A percentile compares a stretch with the other conserved stretches of the same genome.
phyloP scores from a whole-genome alignment of 2,113 vertebrate genomes.

The Antechinus flavipes region DNA sequence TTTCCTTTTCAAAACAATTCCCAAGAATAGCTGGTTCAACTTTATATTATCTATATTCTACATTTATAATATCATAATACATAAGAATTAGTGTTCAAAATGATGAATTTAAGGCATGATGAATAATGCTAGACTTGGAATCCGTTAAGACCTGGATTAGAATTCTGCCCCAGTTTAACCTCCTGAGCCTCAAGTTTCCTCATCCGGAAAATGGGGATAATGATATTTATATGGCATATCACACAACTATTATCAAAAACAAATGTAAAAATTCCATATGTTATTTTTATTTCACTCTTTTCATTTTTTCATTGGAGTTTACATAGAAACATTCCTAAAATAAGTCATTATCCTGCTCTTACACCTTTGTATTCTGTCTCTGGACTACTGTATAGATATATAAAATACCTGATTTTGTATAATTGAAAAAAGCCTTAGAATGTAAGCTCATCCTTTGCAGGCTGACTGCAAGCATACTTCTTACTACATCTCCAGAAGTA shows the following conservation, averaged over 20 bases:
- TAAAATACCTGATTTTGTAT: not conserved
- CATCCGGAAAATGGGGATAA: not conserved
- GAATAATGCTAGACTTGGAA: not conserved
- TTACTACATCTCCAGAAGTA: not conserved
- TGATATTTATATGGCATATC: not conserved
- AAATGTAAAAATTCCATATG: not conserved
- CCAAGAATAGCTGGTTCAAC: not conserved
- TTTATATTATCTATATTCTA: not conserved
- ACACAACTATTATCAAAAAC: not conserved
- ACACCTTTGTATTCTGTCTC: not conserved
- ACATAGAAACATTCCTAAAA: not conserved
- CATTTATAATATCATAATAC: not conserved
- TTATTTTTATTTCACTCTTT: not conserved
- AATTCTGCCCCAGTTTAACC: not conserved
- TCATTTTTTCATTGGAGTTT: not conserved
- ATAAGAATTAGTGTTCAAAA: not conserved
- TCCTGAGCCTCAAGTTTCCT: not conserved
- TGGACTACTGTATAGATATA: not conserved
- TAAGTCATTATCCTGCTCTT: not conserved
- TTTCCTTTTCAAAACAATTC: not conserved
- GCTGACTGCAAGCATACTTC: not conserved
- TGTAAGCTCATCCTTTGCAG: not conserved
- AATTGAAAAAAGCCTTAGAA: not conserved
- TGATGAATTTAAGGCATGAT: not conserved
- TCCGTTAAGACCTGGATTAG: not conserved